Evolutionary conservation across 2,888 invertebrate genomes (phyloP).

Genomic region (Phengaris arion): DNA sequence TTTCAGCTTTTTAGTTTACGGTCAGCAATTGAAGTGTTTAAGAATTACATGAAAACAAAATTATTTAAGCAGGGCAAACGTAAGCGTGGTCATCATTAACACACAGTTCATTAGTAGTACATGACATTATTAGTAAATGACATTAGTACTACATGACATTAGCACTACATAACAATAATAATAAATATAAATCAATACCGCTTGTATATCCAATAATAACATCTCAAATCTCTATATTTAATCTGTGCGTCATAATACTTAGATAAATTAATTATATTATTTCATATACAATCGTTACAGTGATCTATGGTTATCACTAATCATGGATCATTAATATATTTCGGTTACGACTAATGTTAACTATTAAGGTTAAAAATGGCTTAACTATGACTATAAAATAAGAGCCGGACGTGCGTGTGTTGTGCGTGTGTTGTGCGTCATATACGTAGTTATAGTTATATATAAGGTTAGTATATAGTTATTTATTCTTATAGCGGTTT

Average conservation of each 20-base stretch:
- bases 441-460: no score
- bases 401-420: not conserved
- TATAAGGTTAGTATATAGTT: no score
- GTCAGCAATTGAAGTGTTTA: no score
- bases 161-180: no score
- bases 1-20: no score
- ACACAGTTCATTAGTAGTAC: no score
- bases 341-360: not conserved
- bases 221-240: not conserved
- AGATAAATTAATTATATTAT: not conserved
- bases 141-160: no score
- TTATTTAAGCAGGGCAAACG: no score
- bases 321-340: not conserved
- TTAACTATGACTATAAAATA: not conserved
- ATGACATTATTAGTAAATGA: no score
- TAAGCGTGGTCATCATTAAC: no score
- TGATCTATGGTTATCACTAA: not conserved
- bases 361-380: not conserved
- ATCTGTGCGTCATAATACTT: not conserved
- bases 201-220: not conserved
- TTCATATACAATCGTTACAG: not conserved
- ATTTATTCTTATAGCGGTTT: no score
- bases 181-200: not conserved
- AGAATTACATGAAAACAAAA: no score
- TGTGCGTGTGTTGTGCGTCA: not conserved